Percentiles rank a stretch among this genome's conserved stretches.
phyloP scores from a whole-genome alignment of 2,888 invertebrate species.

The Arctia plantaginis region DNA sequence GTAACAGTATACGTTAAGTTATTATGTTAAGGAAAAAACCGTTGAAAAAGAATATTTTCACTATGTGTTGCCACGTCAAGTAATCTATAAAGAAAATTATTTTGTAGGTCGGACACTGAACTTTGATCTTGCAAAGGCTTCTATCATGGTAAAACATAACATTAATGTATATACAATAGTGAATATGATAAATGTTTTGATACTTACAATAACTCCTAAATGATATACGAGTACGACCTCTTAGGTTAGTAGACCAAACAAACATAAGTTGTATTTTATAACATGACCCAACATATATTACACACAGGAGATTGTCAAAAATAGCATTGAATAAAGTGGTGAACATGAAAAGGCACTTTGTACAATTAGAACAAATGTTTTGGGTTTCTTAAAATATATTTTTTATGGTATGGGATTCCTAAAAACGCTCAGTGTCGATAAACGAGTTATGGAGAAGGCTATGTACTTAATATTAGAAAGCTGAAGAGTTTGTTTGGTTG shows the following conservation, averaged over 20 bases:
- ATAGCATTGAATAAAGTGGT: not conserved
- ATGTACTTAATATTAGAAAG: too few species aligned
- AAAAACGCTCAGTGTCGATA: too few species aligned
- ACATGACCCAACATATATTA: not conserved
- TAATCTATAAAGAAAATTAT: not conserved
- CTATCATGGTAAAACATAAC: not conserved
- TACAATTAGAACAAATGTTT: not conserved
- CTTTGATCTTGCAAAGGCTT: not conserved
- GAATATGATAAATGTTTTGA: not conserved
- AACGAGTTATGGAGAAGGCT: too few species aligned
- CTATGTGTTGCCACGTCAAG: not conserved
- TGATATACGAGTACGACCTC: not conserved
- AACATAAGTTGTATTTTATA: not conserved
- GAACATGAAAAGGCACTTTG: not conserved
- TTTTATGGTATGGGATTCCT: not conserved
- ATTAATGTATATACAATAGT: not conserved
- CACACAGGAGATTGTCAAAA: not conserved
- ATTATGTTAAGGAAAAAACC: too few species aligned
- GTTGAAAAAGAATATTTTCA: too few species aligned
- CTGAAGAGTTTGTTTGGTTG: too few species aligned
- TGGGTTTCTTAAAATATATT: not conserved
- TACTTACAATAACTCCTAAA: too few species aligned
- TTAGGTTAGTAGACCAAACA: not conserved
- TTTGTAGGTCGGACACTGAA: slow-evolving; percentile 1
- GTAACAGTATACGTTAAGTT: too few species aligned